A percentile compares a stretch with the other conserved stretches of the same genome.
phyloP scores from a whole-genome alignment of 2,797 vertebrate species.

The Erithacus rubecula region DNA sequence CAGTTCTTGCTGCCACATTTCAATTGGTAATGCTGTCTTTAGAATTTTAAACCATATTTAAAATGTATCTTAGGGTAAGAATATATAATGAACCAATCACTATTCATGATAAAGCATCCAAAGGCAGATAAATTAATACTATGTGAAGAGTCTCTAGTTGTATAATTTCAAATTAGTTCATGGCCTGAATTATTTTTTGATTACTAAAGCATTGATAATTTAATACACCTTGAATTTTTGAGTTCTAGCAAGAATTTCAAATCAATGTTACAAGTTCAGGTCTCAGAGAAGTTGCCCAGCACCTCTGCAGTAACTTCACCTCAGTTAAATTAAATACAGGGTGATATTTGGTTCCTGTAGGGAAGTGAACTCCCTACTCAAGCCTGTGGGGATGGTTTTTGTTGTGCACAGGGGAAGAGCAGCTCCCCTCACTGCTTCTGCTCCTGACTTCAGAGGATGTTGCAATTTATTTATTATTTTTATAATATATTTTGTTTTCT shows the following conservation, averaged over 20 bases:
- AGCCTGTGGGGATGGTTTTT: fast-evolving
- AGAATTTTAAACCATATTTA: neutral
- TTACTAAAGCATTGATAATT: neutral
- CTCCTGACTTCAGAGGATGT: neutral
- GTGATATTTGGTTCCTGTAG: neutral
- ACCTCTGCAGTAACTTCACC: neutral
- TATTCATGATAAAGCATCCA: neutral
- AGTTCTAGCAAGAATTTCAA: neutral
- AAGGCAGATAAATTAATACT: neutral
- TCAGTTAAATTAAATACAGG: neutral
- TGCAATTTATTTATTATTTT: neutral
- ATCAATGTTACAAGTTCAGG: neutral
- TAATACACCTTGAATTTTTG: neutral
- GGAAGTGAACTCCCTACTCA: neutral
- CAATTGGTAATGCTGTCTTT: neutral
- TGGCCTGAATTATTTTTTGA: neutral
- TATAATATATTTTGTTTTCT: no score
- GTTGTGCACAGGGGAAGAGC: neutral
- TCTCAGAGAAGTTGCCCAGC: neutral
- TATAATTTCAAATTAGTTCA: neutral
- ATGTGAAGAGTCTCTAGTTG: neutral
- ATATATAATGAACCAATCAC: neutral
- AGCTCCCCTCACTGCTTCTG: neutral
- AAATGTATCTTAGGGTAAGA: neutral
- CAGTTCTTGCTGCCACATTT: neutral